These are phyloP conservation scores for Oscheius myriophilus DNA, from an alignment of 2,888 invertebrate species.

Conservation along the genomic window DNA sequence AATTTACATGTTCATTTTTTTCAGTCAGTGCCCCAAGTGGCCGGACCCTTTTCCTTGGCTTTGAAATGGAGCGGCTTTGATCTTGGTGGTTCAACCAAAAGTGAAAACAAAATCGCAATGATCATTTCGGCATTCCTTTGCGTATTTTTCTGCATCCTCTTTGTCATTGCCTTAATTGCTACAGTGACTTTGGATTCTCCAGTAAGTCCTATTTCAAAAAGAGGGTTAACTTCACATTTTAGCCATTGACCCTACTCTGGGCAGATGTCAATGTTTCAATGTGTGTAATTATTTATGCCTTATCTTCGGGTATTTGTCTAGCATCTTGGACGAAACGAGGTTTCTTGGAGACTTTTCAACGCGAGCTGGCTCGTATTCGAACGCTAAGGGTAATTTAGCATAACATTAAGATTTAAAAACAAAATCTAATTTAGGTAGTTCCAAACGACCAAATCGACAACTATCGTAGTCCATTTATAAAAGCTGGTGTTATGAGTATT, in stretches of 20 bases:
- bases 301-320: constrained; percentile 23
- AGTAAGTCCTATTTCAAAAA: background rate
- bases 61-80: constrained; percentile 24
- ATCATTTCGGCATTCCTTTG: constrained; percentile 9
- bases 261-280: constrained; percentile 19
- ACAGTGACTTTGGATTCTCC: background rate
- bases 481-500: constrained; percentile 12
- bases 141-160: constrained; percentile 18
- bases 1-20: background rate
- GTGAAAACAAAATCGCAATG: constrained; percentile 3
- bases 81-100: constrained; percentile 7
- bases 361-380: constrained; percentile 15
- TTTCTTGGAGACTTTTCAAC: constrained; percentile 27
- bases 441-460: constrained; percentile 25
- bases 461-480: background rate
- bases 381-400: constrained; percentile 13
- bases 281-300: constrained; percentile 15
- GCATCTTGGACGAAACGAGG: constrained; percentile 25
- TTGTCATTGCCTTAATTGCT: constrained; percentile 4
- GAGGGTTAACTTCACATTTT: background rate
- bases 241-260: constrained; percentile 25
- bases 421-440: constrained; percentile 5
- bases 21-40: constrained; percentile 21
- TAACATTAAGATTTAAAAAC: background rate
- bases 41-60: constrained; percentile 22